These are phyloP conservation scores for Botia kubotai DNA, from an alignment of 2,797 vertebrate genomes.

Conservation along the genomic window DNA sequence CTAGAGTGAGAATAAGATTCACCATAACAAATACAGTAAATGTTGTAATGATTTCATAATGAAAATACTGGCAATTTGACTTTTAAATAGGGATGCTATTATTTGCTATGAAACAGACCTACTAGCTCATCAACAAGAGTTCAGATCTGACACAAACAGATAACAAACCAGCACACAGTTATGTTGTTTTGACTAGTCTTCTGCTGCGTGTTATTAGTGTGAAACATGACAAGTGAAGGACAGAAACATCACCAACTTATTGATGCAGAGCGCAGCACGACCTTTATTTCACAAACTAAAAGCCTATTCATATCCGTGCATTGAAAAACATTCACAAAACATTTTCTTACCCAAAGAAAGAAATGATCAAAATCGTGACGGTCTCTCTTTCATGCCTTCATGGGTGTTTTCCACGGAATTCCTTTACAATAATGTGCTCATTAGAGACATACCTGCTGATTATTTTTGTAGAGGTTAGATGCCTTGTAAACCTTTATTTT, in stretches of 20 bases:
- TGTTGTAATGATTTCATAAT: neutral
- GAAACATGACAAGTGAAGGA: neutral
- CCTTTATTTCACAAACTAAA: neutral
- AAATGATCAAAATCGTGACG: neutral
- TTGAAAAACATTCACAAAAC: too few relatives aligned
- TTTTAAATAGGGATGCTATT: neutral
- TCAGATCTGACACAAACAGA: neutral
- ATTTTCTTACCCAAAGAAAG: neutral
- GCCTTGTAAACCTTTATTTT: constrained; percentile 64
- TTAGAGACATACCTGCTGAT: constrained; percentile 54
- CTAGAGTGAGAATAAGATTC: neutral
- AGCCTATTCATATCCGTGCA: too few relatives aligned
- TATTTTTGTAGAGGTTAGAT: constrained; percentile 61
- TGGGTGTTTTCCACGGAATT: constrained; percentile 47
- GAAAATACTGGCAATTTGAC: neutral
- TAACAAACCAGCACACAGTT: neutral
- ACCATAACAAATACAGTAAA: neutral
- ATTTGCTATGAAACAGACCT: neutral
- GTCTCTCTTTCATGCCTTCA: neutral
- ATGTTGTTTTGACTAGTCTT: neutral
- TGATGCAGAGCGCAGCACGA: neutral
- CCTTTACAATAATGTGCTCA: constrained; percentile 58
- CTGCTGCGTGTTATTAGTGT: neutral
- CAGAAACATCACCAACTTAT: neutral
- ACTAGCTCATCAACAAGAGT: neutral